phyloP scores from a whole-genome alignment of 2,888 invertebrate genomes.

The Hirtodrosophila trivittata region DNA sequence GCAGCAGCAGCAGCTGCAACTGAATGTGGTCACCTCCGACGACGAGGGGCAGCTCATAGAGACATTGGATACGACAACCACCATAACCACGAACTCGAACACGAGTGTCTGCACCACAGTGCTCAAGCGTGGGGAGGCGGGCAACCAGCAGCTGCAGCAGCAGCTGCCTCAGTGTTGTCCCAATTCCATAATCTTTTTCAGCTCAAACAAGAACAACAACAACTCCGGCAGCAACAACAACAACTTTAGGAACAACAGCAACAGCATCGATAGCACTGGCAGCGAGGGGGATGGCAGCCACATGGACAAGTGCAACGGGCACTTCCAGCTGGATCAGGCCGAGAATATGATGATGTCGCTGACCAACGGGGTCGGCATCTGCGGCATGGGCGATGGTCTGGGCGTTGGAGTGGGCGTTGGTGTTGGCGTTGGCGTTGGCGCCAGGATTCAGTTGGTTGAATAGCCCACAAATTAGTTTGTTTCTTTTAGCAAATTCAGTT shows the following conservation, averaged over 20 bases:
- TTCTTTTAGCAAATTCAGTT: neutral
- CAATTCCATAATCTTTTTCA: slow-evolving; percentile 48
- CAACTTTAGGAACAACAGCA: slow-evolving; percentile 6
- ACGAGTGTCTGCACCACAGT: slow-evolving; percentile 64
- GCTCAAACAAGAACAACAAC: slow-evolving; percentile 12
- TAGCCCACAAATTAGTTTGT: slow-evolving; percentile 17
- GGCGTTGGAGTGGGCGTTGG: slow-evolving; percentile 20
- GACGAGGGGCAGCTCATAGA: slow-evolving; percentile 69
- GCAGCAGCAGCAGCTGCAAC: slow-evolving; percentile 4
- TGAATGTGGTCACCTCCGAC: slow-evolving; percentile 37
- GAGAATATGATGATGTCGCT: slow-evolving; percentile 19
- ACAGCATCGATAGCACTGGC: slow-evolving; percentile 12
- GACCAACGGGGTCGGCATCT: slow-evolving; percentile 27
- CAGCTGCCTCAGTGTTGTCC: slow-evolving; percentile 21
- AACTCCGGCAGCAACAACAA: neutral
- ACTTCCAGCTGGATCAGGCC: slow-evolving; percentile 30
- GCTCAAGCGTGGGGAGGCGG: slow-evolving; percentile 24
- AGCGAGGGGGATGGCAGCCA: slow-evolving; percentile 21
- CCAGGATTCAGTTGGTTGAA: slow-evolving; percentile 44
- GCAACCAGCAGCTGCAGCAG: slow-evolving; percentile 12
- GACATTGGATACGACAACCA: slow-evolving; percentile 65
- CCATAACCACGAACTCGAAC: slow-evolving; percentile 55
- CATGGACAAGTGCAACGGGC: slow-evolving; percentile 26
- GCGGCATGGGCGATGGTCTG: slow-evolving; percentile 62
- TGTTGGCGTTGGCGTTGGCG: slow-evolving; percentile 21